Percentiles rank a stretch among this genome's conserved stretches.
These are phyloP conservation scores for Meloidogyne chitwoodi DNA, from an alignment of 1,140 invertebrate species.

Conservation along the genomic window DNA sequence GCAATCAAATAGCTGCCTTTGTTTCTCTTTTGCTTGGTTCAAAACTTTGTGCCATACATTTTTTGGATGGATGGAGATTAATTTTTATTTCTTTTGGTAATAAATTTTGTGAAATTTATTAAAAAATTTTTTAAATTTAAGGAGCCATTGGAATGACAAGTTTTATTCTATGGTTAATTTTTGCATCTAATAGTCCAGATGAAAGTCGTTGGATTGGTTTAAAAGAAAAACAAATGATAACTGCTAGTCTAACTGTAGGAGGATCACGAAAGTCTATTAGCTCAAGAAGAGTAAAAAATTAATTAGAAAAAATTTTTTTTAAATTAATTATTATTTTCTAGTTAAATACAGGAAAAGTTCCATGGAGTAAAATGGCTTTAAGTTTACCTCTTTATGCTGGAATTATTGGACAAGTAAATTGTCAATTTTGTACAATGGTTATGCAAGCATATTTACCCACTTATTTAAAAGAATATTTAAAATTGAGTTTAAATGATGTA, in stretches of 20 bases:
- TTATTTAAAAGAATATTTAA: conserved; percentile 36
- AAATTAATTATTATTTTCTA: not conserved
- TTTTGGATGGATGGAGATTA: conserved; percentile 36
- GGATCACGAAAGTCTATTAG: not conserved
- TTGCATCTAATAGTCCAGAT: conserved; percentile 27
- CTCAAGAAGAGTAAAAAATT: not conserved
- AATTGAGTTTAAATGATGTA: conserved; percentile 18
- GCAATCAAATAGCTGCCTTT: conserved; percentile 38
- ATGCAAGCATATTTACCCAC: conserved; percentile 30
- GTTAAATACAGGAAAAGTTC: conserved; percentile 12
- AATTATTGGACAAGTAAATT: conserved; percentile 12
- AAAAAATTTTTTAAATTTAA: not conserved
- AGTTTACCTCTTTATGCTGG: conserved; percentile 4
- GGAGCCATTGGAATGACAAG: conserved; percentile 22
- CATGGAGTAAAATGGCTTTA: conserved; percentile 15
- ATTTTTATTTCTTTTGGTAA: conserved; percentile 42
- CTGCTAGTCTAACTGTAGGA: not conserved
- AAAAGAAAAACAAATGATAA: conserved; percentile 1
- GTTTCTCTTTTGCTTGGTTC: conserved; percentile 24
- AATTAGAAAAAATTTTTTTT: too few species aligned
- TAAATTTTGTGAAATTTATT: not conserved
- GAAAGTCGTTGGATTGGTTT: conserved; percentile 31
- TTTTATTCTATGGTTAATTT: conserved; percentile 19
- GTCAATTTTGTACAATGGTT: conserved; percentile 10
- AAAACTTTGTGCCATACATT: conserved; percentile 34